Conservation (phyloP, 2,888 invertebrate genomes). For the Latrodectus hesperus region DNA sequence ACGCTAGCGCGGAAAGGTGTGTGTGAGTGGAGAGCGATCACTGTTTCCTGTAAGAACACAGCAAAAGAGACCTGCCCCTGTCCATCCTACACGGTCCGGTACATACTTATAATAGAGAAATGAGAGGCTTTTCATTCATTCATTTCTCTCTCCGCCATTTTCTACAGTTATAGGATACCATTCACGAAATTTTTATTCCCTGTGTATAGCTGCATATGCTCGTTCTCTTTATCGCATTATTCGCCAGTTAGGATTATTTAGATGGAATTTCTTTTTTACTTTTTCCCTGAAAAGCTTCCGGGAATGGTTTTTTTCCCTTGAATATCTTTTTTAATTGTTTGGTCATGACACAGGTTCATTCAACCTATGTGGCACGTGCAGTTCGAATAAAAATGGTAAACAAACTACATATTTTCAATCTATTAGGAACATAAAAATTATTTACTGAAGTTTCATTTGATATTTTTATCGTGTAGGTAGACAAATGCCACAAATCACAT, state of each 20-base stretch:
- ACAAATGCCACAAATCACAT: too few species aligned
- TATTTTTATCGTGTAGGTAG: too few species aligned
- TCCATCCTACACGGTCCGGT: conserved; percentile 51
- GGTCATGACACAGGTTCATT: neutral
- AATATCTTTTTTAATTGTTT: conserved; percentile 38
- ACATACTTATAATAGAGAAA: conserved; percentile 47
- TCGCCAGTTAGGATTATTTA: conserved; percentile 2
- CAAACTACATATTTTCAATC: too few species aligned
- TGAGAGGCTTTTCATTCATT: conserved; percentile 11
- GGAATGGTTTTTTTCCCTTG: conserved; percentile 17
- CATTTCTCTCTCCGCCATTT: conserved; percentile 6
- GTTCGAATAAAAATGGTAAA: too few species aligned
- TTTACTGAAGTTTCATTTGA: too few species aligned
- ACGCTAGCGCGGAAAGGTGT: conserved; percentile 42
- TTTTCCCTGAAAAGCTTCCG: conserved; percentile 24
- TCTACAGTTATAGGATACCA: neutral
- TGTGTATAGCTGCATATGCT: neutral
- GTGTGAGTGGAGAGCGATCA: conserved; percentile 13
- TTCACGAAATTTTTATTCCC: conserved; percentile 2
- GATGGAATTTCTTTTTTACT: neutral
- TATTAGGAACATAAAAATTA: too few species aligned
- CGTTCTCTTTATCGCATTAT: conserved; percentile 2
- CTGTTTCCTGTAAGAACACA: conserved; percentile 32
- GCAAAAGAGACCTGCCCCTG: conserved; percentile 13
- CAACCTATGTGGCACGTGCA: neutral